Evolutionary conservation across 2,797 vertebrate genomes (phyloP).

Genomic region (Eidolon dupreanum): DNA sequence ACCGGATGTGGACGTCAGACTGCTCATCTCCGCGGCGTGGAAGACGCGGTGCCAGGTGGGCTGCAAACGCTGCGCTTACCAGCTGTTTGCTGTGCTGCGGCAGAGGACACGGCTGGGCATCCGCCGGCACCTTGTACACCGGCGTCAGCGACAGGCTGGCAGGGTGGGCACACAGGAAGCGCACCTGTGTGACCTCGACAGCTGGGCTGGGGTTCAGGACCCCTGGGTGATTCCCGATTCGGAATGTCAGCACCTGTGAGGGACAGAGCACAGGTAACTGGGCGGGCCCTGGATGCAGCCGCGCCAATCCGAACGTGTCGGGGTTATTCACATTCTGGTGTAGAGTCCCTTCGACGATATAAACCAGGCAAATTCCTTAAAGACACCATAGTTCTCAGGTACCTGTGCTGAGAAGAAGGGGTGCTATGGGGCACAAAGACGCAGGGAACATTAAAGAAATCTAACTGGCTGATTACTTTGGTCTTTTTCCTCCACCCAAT

Average conservation of each 20-base stretch:
- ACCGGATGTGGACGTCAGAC: background rate
- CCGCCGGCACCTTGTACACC: constrained; percentile 62
- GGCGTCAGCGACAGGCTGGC: constrained; percentile 80
- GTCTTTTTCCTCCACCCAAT: background rate
- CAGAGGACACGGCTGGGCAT: constrained; percentile 79
- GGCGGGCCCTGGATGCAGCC: background rate
- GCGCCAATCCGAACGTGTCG: background rate
- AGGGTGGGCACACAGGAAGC: constrained; percentile 78
- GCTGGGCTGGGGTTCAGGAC: constrained; percentile 79
- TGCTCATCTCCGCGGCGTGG: background rate
- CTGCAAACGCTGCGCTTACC: constrained; percentile 68
- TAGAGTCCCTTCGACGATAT: background rate
- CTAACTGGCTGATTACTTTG: background rate
- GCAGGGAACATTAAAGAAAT: background rate
- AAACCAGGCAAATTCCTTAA: constrained; percentile 26
- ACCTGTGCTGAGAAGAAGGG: background rate
- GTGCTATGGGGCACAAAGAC: background rate
- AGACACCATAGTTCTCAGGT: background rate
- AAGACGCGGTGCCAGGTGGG: background rate
- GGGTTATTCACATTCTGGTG: background rate
- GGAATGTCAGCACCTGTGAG: constrained; percentile 81
- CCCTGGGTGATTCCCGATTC: constrained; percentile 79
- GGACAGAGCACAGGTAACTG: background rate
- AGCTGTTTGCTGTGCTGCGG: constrained; percentile 82
- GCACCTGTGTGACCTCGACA: constrained; percentile 81